Evolutionary conservation across 2,113 vertebrate species (phyloP).

Genomic region (Aleadryas rufinucha): DNA sequence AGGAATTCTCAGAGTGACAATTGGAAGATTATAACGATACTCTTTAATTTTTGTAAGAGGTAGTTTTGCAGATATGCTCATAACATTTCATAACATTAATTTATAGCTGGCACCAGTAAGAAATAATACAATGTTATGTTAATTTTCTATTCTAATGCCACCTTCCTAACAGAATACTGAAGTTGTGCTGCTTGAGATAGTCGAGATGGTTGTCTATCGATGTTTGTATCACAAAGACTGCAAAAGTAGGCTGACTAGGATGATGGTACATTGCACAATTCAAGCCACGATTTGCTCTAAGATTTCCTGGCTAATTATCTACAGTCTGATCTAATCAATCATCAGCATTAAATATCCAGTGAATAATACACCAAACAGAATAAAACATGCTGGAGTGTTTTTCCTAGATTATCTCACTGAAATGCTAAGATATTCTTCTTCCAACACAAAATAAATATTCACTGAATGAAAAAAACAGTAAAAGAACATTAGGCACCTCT

Average conservation of each 20-base stretch:
- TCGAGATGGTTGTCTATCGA: not conserved
- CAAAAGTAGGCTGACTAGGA: slow-evolving; percentile 15
- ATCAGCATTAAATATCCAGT: not conserved
- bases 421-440: not conserved
- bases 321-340: slow-evolving; percentile 21
- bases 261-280: not conserved
- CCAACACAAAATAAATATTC: not conserved
- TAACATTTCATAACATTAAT: slow-evolving; percentile 71
- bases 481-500: not conserved
- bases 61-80: slow-evolving; percentile 56
- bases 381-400: not conserved
- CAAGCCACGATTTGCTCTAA: not conserved
- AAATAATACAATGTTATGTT: slow-evolving; percentile 58
- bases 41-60: slow-evolving; percentile 66
- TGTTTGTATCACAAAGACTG: slow-evolving; percentile 20
- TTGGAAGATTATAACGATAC: slow-evolving; percentile 52
- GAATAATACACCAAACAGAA: not conserved
- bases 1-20: slow-evolving; percentile 62
- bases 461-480: not conserved
- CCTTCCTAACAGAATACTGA: slow-evolving; percentile 24
- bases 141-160: slow-evolving; percentile 45
- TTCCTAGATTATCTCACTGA: not conserved
- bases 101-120: slow-evolving; percentile 53
- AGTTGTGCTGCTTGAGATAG: not conserved
- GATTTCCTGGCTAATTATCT: slow-evolving; percentile 35